Percentiles rank a stretch among this genome's conserved stretches.
Conservation (phyloP, 1,140 invertebrate genomes). For the Maconellicoccus hirsutus region DNA sequence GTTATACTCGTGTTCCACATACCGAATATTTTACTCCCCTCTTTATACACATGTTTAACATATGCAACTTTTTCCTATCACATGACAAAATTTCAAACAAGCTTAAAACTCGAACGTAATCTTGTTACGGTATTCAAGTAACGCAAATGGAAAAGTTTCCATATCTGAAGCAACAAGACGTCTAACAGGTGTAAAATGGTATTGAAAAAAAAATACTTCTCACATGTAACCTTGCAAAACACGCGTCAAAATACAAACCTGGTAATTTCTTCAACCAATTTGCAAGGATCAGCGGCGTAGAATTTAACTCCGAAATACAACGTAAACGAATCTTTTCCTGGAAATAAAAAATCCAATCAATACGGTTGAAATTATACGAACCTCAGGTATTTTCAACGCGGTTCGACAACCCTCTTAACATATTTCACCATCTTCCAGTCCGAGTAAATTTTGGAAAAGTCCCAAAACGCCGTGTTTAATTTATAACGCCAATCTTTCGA, state of each 20-base stretch:
- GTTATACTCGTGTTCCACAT: no score
- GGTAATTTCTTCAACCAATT: slow-evolving; percentile 87
- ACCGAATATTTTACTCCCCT: no score
- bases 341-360: slow-evolving; percentile 24
- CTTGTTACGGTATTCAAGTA: no score
- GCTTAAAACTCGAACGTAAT: no score
- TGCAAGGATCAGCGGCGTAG: slow-evolving; percentile 94
- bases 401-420: not conserved
- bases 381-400: not conserved
- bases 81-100: no score
- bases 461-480: not conserved
- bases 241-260: slow-evolving; percentile 45
- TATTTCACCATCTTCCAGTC: not conserved
- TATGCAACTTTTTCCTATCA: no score
- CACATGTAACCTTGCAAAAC: not conserved
- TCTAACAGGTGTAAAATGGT: no score
- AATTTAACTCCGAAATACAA: slow-evolving; percentile 98
- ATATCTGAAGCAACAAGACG: no score
- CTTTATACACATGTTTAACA: no score
- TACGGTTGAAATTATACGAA: not conserved
- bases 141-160: no score
- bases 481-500: not conserved
- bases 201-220: no score
- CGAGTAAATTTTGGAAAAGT: not conserved
- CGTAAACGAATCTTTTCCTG: slow-evolving; percentile 61